Base-by-base conservation (phyloP, 2,113 vertebrate genomes). In the Madoqua kirkii region DNA sequence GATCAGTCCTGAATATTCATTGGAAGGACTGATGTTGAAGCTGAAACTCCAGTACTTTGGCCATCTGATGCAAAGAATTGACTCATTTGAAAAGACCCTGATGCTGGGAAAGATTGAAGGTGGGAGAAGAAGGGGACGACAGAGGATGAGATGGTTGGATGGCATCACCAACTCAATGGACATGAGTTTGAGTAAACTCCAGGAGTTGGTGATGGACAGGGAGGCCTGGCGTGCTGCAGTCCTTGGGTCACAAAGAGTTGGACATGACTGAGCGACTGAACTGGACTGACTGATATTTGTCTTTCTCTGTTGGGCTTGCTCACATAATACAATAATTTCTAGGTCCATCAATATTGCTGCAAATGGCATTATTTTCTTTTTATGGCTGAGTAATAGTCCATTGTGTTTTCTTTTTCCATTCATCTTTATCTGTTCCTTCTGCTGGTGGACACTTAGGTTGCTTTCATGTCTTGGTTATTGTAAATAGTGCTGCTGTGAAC, bases 71-170 rank as follows among this genome's bases (percentile, higher is more conserved):
- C 1, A 0, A 71, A 71, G 9, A 36, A 21, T 9, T 36, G n/a
- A 23, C 4, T 71, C 64, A 71, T 21, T 71, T 36, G n/a, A 71
- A 71, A 71, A 71, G n/a, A 71, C n/a, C 17, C 9, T 36, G 17
- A 36, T 71, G 9, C 19, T 71, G 64, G 19, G n/a, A 71, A 71
- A 71, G 64, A 36, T 12, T 71, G 64, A 71, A 71, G n/a, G 64
- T 1, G 0, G 9, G n/a, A 71, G 19, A 19, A 36, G 9, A 71
- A 71, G 64, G n/a, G n/a, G n/a, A 71, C 0, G 1, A 71, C n/a
- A 71, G 64, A 71, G 10, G n/a, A 67, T 36, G 64, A 67, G 1
- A 36, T 21, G 17, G 19, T 36, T 21, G 4, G 17, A 71, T 71
- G n/a, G n/a, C n/a, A 71, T 36, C n/a, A 71, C 9, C 0, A 0